Evolutionary conservation across 1,140 invertebrate species (phyloP).

Genomic region (Aphis gossypii): DNA sequence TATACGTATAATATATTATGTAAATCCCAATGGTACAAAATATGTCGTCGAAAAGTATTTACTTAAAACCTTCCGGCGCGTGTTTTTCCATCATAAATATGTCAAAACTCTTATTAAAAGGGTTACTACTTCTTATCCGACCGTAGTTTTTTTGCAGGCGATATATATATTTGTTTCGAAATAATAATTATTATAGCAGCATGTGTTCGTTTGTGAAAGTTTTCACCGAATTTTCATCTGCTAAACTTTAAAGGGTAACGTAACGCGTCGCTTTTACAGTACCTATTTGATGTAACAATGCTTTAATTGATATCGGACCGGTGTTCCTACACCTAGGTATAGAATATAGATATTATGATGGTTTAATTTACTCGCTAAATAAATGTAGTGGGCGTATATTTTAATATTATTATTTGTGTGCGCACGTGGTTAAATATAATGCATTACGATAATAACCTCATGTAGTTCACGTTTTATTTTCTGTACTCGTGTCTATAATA

Average conservation of each 20-base stretch:
- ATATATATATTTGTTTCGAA: background rate
- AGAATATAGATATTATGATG: background rate
- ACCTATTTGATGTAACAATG: background rate
- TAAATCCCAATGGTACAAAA: background rate
- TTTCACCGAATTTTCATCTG: background rate
- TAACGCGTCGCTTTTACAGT: background rate
- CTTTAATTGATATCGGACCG: background rate
- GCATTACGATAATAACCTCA: background rate
- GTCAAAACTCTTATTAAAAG: constrained; percentile 16
- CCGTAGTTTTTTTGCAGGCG: background rate
- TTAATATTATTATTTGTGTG: background rate
- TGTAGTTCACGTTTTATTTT: background rate
- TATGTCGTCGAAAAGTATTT: background rate
- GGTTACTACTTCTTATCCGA: background rate
- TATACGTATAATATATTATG: background rate
- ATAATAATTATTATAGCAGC: background rate
- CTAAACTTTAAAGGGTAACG: background rate
- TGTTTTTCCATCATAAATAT: background rate
- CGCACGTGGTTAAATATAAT: background rate
- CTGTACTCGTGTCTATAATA: background rate
- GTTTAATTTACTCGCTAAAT: background rate
- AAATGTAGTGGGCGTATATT: background rate
- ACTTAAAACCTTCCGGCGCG: background rate
- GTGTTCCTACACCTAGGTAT: background rate
- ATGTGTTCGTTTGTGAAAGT: too few relatives aligned